Base-by-base conservation (phyloP, 2,797 vertebrate species). In the Gymnodraco acuticeps region DNA sequence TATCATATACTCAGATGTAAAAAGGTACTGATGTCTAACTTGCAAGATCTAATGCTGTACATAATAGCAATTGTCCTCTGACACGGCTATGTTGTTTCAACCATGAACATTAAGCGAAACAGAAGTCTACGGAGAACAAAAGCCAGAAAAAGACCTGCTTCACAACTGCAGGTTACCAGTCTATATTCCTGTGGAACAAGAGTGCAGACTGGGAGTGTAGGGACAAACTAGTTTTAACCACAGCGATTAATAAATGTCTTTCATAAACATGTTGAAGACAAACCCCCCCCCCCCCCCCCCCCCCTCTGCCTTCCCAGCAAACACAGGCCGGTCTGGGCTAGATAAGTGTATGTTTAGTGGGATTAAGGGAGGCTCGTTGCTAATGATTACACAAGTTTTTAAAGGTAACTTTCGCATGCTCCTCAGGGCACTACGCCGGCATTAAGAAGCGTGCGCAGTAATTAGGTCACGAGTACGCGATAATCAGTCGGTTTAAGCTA, bases 381-480 rank as follows among this genome's bases (percentile, higher is more conserved):
- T 94, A 95, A 95, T 95, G 95, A 96, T 95, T 95, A 95, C 92
- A 94, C 94, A 94, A 95, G 94, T 96, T 95, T 95, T 95, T 95
- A 94, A 95, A 96, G 95, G 95, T 96, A 96, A 96, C 95, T 95
- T 95, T 95, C 86, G 78, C 82, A 89, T 64, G 87, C 92, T 95
- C 95, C 95, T 96, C 80, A 80, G 93, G 95, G 95, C 93, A 81
- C 90, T 86, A 83, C 69, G 87, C 89, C 83, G 87, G 82, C 74
- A 89, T 87, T 94, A 93, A 95, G 94, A 93, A 94, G 94, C 79
- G 73, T 70, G 79, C 75, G 87, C 87, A 71, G 93, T 96, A 96
- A 96, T 95, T 96, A 95, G 95, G 94, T 96, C 95, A 95, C 89
- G 94, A 94, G 93, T 93, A 88, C 70, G 92, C 89, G 93, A 96